Base-by-base conservation (phyloP, 2,888 invertebrate genomes). In the Himalopsyche kuldschensis region DNA sequence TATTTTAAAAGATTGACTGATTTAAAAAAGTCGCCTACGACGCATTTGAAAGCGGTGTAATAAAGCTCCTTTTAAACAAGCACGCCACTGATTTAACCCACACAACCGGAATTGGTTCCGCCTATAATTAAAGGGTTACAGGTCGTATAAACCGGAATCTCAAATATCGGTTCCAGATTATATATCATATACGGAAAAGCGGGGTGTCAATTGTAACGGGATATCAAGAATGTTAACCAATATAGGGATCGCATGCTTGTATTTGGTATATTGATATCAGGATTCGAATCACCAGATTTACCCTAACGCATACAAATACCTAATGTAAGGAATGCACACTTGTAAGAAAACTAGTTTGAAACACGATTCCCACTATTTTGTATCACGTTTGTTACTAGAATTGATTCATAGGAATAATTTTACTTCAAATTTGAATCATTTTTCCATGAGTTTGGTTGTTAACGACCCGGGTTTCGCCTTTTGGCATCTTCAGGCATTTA, bases 71-170 rank as follows among this genome's bases (percentile, higher is more conserved):
- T 20, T 55, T 55, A 4, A 20, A 55, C 20, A 20, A 55, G 55
- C 10, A 55, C 55, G 55, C 20, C 55, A 20, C 24, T 55, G 55
- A 10, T 5, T 55, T n/a, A 55, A 55, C 20, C 55, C 55, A 55
- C 10, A 20, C 20, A 75, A 78, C 81, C 83, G 78, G 83, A 80
- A 79, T 75, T 81, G 82, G 84, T 84, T 85, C 85, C 85, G 85
- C 83, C 83, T 84, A 85, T 85, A 85, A 85, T 85, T 85, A 85
- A 82, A 77, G 84, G 84, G 84, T 82, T 82, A 82, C 79, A 81
- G 82, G 79, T 84, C 83, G 75, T 76, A 82, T 79, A 30, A 69
- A 79, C 75, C 78, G 83, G 84, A 84, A 78, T 84, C 81, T 77
- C 82, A 31, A 75, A 75, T 80, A 82, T 82, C 82, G 82, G 79